Conservation (phyloP, 2,888 invertebrate species). For the Diarsia dahlii region DNA sequence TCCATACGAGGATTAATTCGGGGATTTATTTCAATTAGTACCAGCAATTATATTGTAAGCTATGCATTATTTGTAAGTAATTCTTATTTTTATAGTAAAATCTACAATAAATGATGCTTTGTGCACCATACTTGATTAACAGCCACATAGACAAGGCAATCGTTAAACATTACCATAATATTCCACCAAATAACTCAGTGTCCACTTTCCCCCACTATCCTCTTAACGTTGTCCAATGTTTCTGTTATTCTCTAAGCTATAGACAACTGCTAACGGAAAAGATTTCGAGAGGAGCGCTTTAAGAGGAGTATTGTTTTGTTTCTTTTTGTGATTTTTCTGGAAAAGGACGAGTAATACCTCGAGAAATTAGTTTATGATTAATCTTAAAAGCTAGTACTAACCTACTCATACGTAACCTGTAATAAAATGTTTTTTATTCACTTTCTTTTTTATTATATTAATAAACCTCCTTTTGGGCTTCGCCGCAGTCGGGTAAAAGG, state of each 20-base stretch:
- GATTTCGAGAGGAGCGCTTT: constrained; percentile 1
- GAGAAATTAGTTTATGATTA: no score
- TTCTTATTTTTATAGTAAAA: neutral
- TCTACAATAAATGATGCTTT: neutral
- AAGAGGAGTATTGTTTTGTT: constrained; percentile 6
- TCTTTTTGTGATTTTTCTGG: neutral
- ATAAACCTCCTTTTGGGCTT: no score
- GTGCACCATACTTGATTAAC: neutral
- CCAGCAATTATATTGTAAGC: neutral
- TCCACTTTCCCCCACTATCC: neutral
- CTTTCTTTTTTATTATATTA: no score
- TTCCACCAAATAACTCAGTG: neutral
- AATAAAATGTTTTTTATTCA: no score
- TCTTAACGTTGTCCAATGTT: constrained; percentile 14
- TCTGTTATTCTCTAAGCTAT: constrained; percentile 6
- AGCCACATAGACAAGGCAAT: neutral
- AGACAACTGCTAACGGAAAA: constrained; percentile 24
- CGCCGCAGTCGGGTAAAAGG: no score
- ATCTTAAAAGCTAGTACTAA: no score
- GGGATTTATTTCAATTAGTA: no score
- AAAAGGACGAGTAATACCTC: no score
- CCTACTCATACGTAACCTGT: no score
- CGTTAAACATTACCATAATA: constrained; percentile 2
- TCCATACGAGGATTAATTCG: no score
- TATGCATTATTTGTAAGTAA: neutral